Conservation (phyloP, 2,113 vertebrate genomes). For the Eonycteris spelaea region DNA sequence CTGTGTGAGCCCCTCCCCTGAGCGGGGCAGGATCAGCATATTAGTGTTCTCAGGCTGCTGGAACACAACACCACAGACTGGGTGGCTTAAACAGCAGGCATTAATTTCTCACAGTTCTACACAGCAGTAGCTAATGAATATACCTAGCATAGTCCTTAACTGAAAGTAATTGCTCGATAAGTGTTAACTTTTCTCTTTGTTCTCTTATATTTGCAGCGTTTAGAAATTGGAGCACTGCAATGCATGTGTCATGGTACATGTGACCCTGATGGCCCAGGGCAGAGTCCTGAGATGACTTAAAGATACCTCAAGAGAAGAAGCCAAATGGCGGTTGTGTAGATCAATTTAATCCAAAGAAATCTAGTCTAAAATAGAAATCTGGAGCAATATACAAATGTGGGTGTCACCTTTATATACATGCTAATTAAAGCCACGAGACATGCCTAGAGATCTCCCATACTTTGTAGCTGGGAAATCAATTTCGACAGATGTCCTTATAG, state of each 20-base stretch:
- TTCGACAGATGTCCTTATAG: neutral
- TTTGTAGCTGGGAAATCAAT: neutral
- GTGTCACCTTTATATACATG: neutral
- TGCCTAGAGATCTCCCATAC: neutral
- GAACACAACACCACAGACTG: neutral
- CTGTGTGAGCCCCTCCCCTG: neutral
- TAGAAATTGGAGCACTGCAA: neutral
- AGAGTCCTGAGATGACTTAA: neutral
- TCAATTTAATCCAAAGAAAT: neutral
- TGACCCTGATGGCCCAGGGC: too few relatives aligned
- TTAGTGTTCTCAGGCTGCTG: neutral
- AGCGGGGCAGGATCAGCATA: neutral
- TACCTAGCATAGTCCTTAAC: neutral
- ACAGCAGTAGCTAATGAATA: neutral
- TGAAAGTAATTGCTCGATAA: neutral
- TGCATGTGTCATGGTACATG: too few relatives aligned
- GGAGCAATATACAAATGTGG: neutral
- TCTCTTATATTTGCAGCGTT: neutral
- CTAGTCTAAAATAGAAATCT: neutral
- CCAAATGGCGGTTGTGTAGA: neutral
- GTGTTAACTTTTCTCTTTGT: neutral
- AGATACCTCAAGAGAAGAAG: neutral
- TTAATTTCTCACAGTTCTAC: neutral
- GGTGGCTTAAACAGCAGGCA: neutral
- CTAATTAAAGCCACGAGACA: neutral